Evolutionary conservation across 2,113 vertebrate species (phyloP), one percentile per base, ranked within the genome.

Genomic region (Poeciliopsis turrubarensis): DNA sequence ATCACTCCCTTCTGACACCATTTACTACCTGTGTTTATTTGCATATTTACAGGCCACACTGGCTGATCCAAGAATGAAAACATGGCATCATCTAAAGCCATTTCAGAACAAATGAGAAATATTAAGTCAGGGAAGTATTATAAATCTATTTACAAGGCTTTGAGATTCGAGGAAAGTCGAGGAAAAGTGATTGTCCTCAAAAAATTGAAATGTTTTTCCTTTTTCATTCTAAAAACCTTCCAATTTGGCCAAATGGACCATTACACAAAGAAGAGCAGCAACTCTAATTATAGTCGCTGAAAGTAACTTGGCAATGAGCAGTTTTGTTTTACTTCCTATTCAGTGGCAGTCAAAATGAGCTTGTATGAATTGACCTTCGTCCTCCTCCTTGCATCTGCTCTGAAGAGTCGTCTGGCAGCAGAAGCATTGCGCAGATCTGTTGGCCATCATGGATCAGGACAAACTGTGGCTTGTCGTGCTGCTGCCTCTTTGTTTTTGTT

Each of bases 391-490:
- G 41, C 6, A 30, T 1, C 0, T 34, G 15, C 19, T 34, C 17
- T 22, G 32, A 15, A 19, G 22, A 34, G 34, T 25, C 30, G 15
- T 34, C 63, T 25, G 12, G 15, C 34, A 63, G 57, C 57, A 54
- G 13, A 12, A 25, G 17, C 10, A 1, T 26, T 32, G 63, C 25
- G n/a, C 17, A 15, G 69, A 34, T 17, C 1, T 41, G n/a, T 44
- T 39, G 29, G 13, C 37, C 17, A 39, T 0, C 14, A 84, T 84
- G 77, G 27, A 69, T 25, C 5, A 31, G 13, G 11, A 29, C 14
- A 64, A 60, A n/a, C 65, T 61, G 6, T 68, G 71, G 34, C 69
- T 80, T 32, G 5, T 39, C 47, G 29, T 78, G 13, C 64, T 81
- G 15, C 34, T 71, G 3, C 37, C 60, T 5, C 19, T 71, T 30